Base-by-base conservation (phyloP, 2,113 vertebrate genomes). In the Calyptommatus sinebrachiatus region DNA sequence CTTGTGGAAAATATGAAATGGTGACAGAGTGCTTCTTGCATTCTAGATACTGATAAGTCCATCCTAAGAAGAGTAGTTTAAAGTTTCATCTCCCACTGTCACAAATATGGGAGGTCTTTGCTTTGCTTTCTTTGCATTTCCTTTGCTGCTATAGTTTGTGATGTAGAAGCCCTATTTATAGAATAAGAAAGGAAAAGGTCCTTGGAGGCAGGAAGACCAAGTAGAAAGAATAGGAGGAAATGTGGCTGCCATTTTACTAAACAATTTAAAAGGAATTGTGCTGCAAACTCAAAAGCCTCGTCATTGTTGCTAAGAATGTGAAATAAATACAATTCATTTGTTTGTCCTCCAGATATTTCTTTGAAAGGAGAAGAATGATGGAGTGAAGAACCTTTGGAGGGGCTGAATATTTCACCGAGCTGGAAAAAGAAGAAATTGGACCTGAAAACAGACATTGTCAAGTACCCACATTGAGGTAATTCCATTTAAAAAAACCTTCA, bases 191-290 rank as follows among this genome's bases (percentile, higher is more conserved):
- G 94, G 95, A 93, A 94, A 95, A 95, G 94, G 92, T 84, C 91
- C 92, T 91, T 94, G 88, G 94, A 94, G 94, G 96, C 97, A 97
- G 97, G 97, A 99, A 98, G 96, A 96, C 95, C 95, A 97, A 96
- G 95, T 95, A 94, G 93, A 96, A 98, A 99, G 96, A 99, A 99
- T 98, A 93, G 97, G 91, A 97, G 98, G 98, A 99, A 99, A 96
- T 96, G 94, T 92, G 95, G 93, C 89, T 96, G 93, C 94, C 94
- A 93, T 95, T 95, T 92, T 91, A 93, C 93, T 93, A 97, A 97
- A 97, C 96, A 97, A 95, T 94, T 94, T 93, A 88, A 91, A 94
- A 92, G 91, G 94, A 94, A 93, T 93, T 88, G 92, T 87, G 90
- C 88, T 91, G 85, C 87, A 29, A 90, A 91, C 90, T 87, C 75